Base-by-base conservation (phyloP, 2,113 vertebrate genomes). In the Euleptes europaea region DNA sequence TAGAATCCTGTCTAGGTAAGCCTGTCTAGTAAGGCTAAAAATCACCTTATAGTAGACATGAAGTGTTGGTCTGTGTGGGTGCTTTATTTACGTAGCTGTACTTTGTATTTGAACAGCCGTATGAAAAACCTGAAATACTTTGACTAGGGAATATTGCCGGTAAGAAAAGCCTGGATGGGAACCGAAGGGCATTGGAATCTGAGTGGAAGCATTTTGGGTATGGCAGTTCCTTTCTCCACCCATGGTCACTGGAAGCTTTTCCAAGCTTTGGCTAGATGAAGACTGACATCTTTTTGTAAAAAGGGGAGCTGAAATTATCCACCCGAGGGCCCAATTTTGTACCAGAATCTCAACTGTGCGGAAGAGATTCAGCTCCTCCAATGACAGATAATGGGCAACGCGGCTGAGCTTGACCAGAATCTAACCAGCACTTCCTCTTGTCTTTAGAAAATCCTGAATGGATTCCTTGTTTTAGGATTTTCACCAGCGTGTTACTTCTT, bases 51-150 rank as follows among this genome's bases (percentile, higher is more conserved):
- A 5, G 40, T 66, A 38, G 38, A 13, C 5, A n/a, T 33, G 23
- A 21, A 19, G 57, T 11, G 0, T 54, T 11, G 3, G n/a, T 33
- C 26, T 19, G 1, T 23, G 5, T 14, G 6, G 35, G 35, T 2
- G 69, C 8, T 23, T 28, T 49, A 11, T n/a, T 65, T 66, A 4
- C 21, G 4, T 47, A 8, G 14, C 12, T 73, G 21, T 10, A 26
- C 11, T 14, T 35, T 75, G 31, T 26, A 1, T 33, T 38, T 28
- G 10, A 19, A 15, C 12, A 17, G 10, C 15, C 21, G 15, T 28
- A 15, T 4, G 40, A 38, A 35, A 51, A 35, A 2, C 11, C 26
- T 10, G 72, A 4, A 9, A 23, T 65, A 17, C 31, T 73, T 44
- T 23, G 13, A 49, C 10, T 67, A 9, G 7, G 17, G 35, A 42